Evolutionary conservation across 2,113 vertebrate genomes (phyloP).

Genomic region (Pseudonaja textilis): DNA sequence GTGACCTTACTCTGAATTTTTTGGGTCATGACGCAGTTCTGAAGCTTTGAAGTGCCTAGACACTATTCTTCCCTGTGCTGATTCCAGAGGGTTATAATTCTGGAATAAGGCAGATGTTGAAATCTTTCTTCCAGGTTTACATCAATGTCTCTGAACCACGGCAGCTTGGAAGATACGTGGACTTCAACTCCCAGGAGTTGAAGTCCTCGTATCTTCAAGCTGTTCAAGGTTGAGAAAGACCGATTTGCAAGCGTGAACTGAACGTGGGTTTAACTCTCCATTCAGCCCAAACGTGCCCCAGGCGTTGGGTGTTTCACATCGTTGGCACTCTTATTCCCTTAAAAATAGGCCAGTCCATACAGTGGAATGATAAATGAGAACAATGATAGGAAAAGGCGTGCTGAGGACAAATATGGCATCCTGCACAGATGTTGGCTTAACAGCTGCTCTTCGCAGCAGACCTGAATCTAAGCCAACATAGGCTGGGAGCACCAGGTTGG

Average conservation of each 20-base stretch:
- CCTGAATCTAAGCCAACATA: no score
- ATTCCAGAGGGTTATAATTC: not conserved
- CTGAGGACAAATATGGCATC: not conserved
- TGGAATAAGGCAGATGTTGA: not conserved
- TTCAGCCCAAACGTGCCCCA: not conserved
- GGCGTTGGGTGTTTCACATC: not conserved
- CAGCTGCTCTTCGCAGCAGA: no score
- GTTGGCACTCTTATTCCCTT: not conserved
- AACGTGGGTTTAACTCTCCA: not conserved
- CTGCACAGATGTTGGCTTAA: no score
- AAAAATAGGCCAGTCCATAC: not conserved
- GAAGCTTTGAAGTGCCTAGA: not conserved
- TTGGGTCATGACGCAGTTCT: not conserved
- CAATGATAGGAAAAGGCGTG: not conserved
- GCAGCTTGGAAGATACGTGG: no score
- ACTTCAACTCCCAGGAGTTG: no score
- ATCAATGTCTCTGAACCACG: no score
- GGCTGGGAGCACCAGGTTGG: no score
- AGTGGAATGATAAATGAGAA: not conserved
- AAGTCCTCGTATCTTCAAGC: no score
- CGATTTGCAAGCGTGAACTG: no score
- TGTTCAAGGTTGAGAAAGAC: no score
- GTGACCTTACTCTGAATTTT: not conserved
- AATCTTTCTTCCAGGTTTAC: not conserved
- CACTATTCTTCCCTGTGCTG: not conserved